Conservation (phyloP, 2,113 vertebrate species). For the Speoplatyrhinus poulsoni region DNA sequence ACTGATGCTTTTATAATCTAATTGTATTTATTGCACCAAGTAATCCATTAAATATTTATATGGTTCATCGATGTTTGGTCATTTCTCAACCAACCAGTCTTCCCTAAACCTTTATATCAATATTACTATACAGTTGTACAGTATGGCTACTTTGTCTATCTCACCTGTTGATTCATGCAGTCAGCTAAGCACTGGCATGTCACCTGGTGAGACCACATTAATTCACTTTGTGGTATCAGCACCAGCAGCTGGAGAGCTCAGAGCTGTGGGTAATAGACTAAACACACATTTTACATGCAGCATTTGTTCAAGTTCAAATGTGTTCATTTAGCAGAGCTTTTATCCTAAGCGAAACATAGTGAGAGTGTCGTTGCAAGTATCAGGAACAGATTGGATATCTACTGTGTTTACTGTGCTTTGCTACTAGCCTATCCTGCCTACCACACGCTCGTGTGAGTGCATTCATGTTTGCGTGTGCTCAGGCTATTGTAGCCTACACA, state of each 20-base stretch:
- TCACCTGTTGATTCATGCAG: conserved; percentile 4
- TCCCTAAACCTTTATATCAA: neutral
- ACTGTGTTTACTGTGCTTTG: neutral
- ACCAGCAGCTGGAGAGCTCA: conserved; percentile 12
- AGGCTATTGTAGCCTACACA: neutral
- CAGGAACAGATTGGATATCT: no score
- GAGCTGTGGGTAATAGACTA: conserved; percentile 10
- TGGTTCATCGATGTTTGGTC: conserved; percentile 10
- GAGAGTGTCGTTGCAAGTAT: no score
- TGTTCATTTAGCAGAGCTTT: no score
- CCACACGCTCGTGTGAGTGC: no score
- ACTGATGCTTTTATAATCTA: conserved; percentile 92
- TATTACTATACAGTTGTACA: no score
- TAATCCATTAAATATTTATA: conserved; percentile 83
- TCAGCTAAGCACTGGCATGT: conserved; percentile 19
- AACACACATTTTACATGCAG: neutral
- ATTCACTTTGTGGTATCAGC: conserved; percentile 32
- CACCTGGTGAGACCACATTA: conserved; percentile 41
- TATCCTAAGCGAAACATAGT: neutral
- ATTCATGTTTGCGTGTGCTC: neutral
- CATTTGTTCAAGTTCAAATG: no score
- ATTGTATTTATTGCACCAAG: conserved; percentile 89
- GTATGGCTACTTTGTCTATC: neutral
- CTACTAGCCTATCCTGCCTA: no score
- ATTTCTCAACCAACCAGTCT: neutral